Evolutionary conservation across 2,113 vertebrate species (phyloP).

Genomic region (Typhlomys cinereus): DNA sequence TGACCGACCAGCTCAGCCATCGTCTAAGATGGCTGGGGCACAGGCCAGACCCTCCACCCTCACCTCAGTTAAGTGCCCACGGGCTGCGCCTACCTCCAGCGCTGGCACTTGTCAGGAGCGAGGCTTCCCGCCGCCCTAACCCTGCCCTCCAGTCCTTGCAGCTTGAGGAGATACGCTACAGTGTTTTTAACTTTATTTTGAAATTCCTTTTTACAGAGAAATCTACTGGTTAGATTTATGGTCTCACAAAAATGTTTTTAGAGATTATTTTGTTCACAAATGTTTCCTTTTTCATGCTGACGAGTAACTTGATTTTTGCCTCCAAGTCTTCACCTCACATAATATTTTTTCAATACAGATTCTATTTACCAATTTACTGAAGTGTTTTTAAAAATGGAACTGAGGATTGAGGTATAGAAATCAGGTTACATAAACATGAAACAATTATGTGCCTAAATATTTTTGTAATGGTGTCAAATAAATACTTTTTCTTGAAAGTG

Average conservation of each 20-base stretch:
- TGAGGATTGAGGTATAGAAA: slow-evolving; percentile 70
- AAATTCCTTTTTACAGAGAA: slow-evolving; percentile 53
- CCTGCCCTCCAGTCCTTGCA: neutral
- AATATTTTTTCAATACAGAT: slow-evolving; percentile 80
- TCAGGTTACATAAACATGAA: slow-evolving; percentile 70
- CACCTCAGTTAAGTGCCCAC: neutral
- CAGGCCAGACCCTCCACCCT: neutral
- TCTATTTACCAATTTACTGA: slow-evolving; percentile 80
- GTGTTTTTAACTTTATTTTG: slow-evolving; percentile 45
- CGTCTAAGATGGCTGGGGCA: neutral
- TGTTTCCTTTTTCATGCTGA: slow-evolving; percentile 39
- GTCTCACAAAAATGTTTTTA: slow-evolving; percentile 75
- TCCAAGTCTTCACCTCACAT: slow-evolving; percentile 65
- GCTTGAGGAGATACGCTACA: neutral
- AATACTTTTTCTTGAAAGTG: slow-evolving; percentile 78
- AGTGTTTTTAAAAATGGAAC: slow-evolving; percentile 73
- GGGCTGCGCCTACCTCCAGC: neutral
- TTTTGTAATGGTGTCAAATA: slow-evolving; percentile 87
- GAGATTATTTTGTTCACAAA: slow-evolving; percentile 74
- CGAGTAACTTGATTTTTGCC: slow-evolving; percentile 43
- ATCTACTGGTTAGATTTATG: slow-evolving; percentile 85
- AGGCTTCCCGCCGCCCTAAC: too few species aligned
- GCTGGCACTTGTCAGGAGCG: too few species aligned
- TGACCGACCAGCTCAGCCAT: neutral
- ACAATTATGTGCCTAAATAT: slow-evolving; percentile 83